These are phyloP conservation scores for Polymixis lichenea DNA, from an alignment of 2,888 invertebrate species.

Conservation along the genomic window DNA sequence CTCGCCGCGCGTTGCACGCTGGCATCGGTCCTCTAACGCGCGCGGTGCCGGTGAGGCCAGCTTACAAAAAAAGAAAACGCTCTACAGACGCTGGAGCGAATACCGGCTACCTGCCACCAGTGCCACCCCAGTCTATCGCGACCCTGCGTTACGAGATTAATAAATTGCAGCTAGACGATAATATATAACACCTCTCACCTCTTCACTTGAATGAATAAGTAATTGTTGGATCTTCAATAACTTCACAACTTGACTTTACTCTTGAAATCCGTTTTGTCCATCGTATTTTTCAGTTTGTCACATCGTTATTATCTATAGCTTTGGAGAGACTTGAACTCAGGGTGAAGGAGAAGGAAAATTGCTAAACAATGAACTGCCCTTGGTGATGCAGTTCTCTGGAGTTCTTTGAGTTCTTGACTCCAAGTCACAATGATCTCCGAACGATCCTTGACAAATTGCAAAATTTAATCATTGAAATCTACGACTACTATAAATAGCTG, in stretches of 20 bases:
- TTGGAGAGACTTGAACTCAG: slow-evolving; percentile 1
- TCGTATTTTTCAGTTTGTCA: neutral
- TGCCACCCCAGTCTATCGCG: slow-evolving; percentile 1
- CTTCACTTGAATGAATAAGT: neutral
- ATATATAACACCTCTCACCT: neutral
- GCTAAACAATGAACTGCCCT: neutral
- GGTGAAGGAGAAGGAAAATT: neutral
- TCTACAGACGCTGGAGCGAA: neutral
- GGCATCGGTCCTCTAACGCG: neutral
- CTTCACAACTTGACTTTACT: neutral
- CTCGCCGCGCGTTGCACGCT: slow-evolving; percentile 13
- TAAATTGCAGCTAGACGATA: neutral
- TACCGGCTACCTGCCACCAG: slow-evolving; percentile 24
- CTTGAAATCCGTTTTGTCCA: neutral
- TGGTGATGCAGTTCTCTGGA: neutral
- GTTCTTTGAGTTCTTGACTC: too few species aligned
- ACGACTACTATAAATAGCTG: neutral
- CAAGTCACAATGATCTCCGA: neutral
- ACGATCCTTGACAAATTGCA: neutral
- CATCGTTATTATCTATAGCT: neutral
- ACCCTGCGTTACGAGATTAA: neutral
- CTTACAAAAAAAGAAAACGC: slow-evolving; percentile 25
- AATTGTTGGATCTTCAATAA: neutral
- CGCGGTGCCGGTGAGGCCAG: neutral
- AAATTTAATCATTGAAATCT: neutral